phyloP scores from a whole-genome alignment of 1,140 invertebrate genomes.

The Megalonaias nervosa region DNA sequence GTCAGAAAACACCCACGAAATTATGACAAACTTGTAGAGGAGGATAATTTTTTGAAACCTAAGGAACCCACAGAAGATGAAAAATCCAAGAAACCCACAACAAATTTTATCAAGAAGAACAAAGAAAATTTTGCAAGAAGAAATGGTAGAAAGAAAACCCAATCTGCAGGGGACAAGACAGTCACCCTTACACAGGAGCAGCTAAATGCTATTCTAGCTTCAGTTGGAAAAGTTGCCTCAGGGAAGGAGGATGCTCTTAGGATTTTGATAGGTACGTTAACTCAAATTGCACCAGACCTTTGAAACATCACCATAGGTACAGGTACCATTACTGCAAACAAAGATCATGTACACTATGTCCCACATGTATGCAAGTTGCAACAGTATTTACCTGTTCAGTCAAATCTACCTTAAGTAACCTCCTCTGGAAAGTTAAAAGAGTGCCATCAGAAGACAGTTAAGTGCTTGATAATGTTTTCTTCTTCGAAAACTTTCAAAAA shows the following conservation, averaged over 20 bases:
- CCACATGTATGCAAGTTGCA: too few species aligned
- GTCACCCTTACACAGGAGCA: constrained; percentile 68
- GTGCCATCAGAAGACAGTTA: too few species aligned
- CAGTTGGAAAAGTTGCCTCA: constrained; percentile 58
- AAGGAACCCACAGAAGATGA: constrained; percentile 27
- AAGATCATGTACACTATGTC: too few species aligned
- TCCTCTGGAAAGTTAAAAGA: too few species aligned
- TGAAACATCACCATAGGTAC: too few species aligned
- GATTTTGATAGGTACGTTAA: constrained; percentile 56
- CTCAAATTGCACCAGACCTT: neutral
- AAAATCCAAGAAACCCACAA: constrained; percentile 41
- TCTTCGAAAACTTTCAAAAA: too few species aligned
- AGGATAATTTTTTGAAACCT: constrained; percentile 31
- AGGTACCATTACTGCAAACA: too few species aligned
- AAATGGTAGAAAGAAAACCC: constrained; percentile 25
- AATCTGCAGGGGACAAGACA: constrained; percentile 29
- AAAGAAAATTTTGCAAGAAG: constrained; percentile 32
- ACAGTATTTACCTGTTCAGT: too few species aligned
- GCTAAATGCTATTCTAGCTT: constrained; percentile 62
- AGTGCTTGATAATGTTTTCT: too few species aligned
- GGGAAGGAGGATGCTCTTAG: constrained; percentile 47
- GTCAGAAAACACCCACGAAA: constrained; percentile 40
- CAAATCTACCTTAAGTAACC: too few species aligned
- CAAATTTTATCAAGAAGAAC: constrained; percentile 57
- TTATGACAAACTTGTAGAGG: constrained; percentile 31